Evolutionary conservation across 2,113 vertebrate species (phyloP).

Genomic region (Calypte anna): DNA sequence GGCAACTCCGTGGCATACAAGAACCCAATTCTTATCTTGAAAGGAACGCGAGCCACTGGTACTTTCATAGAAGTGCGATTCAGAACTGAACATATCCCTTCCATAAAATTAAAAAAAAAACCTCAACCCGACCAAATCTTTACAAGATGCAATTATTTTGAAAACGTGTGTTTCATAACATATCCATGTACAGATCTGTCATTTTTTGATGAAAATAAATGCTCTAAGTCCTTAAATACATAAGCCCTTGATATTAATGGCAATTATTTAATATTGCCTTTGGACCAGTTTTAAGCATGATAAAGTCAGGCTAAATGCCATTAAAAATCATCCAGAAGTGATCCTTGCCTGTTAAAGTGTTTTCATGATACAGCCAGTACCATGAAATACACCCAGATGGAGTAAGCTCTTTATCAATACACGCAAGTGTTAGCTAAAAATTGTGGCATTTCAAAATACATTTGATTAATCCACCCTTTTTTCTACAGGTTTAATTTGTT

Average conservation of each 20-base stretch:
- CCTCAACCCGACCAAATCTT: neutral
- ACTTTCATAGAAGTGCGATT: rapidly evolving
- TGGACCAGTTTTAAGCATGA: neutral
- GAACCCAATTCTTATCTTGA: too few relatives aligned
- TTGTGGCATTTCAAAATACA: neutral
- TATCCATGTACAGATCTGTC: neutral
- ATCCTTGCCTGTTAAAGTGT: neutral
- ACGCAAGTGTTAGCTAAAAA: neutral
- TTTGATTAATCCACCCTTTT: neutral
- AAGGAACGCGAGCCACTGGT: rapidly evolving
- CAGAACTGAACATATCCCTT: neutral
- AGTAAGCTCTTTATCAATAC: neutral
- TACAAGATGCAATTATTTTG: neutral
- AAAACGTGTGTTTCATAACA: neutral
- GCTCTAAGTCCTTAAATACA: neutral
- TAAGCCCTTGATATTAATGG: neutral
- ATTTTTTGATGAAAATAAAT: neutral
- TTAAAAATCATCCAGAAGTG: neutral
- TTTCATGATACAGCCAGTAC: neutral
- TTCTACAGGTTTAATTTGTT: neutral
- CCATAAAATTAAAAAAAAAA: neutral
- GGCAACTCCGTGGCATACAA: rapidly evolving
- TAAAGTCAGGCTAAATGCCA: neutral
- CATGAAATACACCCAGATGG: neutral
- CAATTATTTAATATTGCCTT: neutral